Base-by-base conservation (phyloP, 2,888 invertebrate genomes). In the Drymonia ruficornis region DNA sequence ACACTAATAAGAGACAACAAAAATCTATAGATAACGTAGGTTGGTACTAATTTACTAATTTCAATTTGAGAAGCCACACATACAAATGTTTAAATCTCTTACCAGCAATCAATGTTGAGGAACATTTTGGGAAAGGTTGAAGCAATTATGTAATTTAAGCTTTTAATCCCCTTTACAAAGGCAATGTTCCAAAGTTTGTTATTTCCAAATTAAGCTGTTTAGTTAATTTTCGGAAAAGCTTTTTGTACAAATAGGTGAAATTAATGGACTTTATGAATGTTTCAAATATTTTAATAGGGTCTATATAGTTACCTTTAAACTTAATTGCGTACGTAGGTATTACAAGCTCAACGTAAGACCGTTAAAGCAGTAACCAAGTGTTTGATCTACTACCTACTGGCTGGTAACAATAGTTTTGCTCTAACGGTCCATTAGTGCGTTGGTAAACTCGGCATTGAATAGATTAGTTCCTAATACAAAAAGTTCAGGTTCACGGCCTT, bases 141-240 rank as follows among this genome's bases (percentile, higher is more conserved):
- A 69, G 68, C 73, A 78, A 76, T 76, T 76, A 73, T 70, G 69
- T 75, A 73, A 78, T 72, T 72, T 70, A 72, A 72, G 73, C 72
- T 69, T 71, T 75, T 75, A 77, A 77, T 74, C 68, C 65, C 63
- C 23, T 23, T 70, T 64, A 65, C 70, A 74, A 73, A 77, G 72
- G 72, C 75, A 65, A 71, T 70, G 71, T 72, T 72, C 67, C 57
- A 43, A 73, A 76, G 70, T 76, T 78, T 67, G 68, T 72, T 66
- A 75, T 76, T 76, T 67, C 50, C 50, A 71, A 78, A 73, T 65
- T 60, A 72, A 68, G 66, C 67, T 66, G 62, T 69, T 64, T 64
- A 62, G 56, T 70, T 62, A 60, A 63, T 64, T 70, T 54, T 56
- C 38, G 28, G 49, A 61, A 63, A 62, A 56, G 50, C 61, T 64